These are phyloP conservation scores for Lipophrys pholis DNA, from an alignment of 2,113 vertebrate species.

Conservation along the genomic window DNA sequence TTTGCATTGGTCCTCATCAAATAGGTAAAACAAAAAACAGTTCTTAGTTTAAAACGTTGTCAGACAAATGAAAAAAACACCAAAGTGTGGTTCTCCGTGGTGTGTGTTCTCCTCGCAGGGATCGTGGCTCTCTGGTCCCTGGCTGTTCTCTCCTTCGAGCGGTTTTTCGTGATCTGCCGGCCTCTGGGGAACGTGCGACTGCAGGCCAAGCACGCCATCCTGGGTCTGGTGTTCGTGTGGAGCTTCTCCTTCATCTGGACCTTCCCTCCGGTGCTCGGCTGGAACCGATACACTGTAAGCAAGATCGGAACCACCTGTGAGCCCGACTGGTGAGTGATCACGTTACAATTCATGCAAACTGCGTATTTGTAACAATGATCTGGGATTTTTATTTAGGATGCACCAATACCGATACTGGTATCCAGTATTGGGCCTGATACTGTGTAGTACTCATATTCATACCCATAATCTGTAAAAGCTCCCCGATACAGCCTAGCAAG, in stretches of 20 bases:
- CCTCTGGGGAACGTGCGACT: constrained; percentile 83
- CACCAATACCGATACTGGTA: no score
- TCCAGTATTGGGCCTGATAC: no score
- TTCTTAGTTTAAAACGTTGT: no score
- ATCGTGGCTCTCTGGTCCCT: constrained; percentile 92
- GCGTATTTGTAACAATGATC: no score
- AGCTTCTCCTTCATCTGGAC: constrained; percentile 92
- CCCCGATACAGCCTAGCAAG: no score
- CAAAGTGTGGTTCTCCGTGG: background rate
- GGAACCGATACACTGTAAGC: constrained; percentile 93
- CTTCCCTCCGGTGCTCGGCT: constrained; percentile 88
- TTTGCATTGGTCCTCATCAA: no score
- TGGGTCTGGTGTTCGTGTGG: constrained; percentile 90
- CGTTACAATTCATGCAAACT: background rate
- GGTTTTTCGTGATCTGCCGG: constrained; percentile 88
- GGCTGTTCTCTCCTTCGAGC: constrained; percentile 89
- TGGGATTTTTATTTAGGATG: no score
- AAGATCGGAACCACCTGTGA: constrained; percentile 95
- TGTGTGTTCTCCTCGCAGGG: constrained; percentile 74
- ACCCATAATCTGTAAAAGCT: no score
- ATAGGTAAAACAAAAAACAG: no score
- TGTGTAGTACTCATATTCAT: no score
- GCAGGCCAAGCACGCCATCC: constrained; percentile 82
- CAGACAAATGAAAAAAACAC: background rate
- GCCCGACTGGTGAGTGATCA: constrained; percentile 89